Evolutionary conservation across 2,888 invertebrate species (phyloP).

Genomic region (Pristionchus entomophagus): DNA sequence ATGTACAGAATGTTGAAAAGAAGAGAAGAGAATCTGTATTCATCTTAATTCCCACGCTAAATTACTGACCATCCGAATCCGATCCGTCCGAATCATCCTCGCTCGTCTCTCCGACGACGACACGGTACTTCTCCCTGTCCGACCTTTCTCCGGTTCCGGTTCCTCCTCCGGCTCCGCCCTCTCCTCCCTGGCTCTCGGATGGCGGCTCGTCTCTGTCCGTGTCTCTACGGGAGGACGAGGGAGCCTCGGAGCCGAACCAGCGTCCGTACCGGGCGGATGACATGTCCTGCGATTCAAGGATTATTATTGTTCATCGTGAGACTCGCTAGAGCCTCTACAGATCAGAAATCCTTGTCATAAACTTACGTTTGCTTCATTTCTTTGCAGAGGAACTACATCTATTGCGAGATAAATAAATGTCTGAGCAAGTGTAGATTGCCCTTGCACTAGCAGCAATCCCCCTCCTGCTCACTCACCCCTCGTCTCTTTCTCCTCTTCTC

Average conservation of each 20-base stretch:
- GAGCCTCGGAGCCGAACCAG: no score
- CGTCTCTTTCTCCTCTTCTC: slow-evolving; percentile 38
- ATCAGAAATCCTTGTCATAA: no score
- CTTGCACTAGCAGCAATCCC: background rate
- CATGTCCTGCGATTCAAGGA: no score
- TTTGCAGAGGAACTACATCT: no score
- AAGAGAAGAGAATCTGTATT: no score
- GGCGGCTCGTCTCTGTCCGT: slow-evolving; percentile 11
- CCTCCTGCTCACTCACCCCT: background rate
- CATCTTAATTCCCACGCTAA: background rate
- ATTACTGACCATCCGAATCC: slow-evolving; percentile 55
- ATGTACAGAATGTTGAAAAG: no score
- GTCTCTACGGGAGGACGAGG: slow-evolving; percentile 3
- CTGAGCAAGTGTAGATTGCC: background rate
- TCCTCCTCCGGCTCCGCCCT: background rate
- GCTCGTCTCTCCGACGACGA: slow-evolving; percentile 40
- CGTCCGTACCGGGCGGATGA: no score
- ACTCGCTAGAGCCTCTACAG: no score
- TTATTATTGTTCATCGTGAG: no score
- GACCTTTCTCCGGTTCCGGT: background rate
- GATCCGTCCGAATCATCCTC: slow-evolving; percentile 51
- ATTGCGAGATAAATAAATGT: no score
- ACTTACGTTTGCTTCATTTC: no score
- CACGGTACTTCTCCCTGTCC: background rate
- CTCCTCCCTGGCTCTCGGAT: background rate